Evolutionary conservation across 2,113 vertebrate species (phyloP), one percentile per base, ranked within the genome.

Genomic region (Pongo abelii): DNA sequence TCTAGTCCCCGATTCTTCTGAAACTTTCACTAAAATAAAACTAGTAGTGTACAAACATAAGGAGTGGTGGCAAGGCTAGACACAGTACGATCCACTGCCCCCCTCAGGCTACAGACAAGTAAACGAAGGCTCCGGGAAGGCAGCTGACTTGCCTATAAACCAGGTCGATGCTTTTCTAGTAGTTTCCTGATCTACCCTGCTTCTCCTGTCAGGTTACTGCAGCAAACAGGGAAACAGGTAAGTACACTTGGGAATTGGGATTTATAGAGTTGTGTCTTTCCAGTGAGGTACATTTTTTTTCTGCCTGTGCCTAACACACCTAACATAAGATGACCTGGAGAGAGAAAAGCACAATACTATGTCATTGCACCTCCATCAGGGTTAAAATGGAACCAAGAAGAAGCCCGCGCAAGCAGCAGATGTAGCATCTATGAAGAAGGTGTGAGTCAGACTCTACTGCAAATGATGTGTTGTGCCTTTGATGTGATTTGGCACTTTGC

Each of bases 341-440:
- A 80, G 32, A 81, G 6, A 57, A 50, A 43, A 61, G 57, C 46
- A 67, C 12, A 30, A 2, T 1, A 25, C 25, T 8, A 16, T 52
- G 23, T 17, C n/a, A 32, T 3, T 14, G 40, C 40, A 27, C 35
- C 30, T 25, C 48, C 27, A 35, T 6, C 57, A 48, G 17, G 1
- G 2, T 57, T 69, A 50, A 79, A 25, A 40, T 5, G 30, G 90
- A n/a, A 32, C 0, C 0, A 1, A 89, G 77, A 4, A 14, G 2
- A 23, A 18, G 61, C 38, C 35, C 16, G 18, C 13, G 6, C 11
- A 48, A 74, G 52, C 52, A 20, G 64, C 27, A 57, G 35, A 83
- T 6, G 27, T 4, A 13, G 59, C 1, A 25, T 9, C 32, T 55
- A 50, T 11, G 30, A 38, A 25, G 52, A 59, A 59, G 18, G 2